Evolutionary conservation across 1,140 invertebrate genomes (phyloP), one percentile per base, ranked within the genome.

Genomic region (Drosophila insularis): DNA sequence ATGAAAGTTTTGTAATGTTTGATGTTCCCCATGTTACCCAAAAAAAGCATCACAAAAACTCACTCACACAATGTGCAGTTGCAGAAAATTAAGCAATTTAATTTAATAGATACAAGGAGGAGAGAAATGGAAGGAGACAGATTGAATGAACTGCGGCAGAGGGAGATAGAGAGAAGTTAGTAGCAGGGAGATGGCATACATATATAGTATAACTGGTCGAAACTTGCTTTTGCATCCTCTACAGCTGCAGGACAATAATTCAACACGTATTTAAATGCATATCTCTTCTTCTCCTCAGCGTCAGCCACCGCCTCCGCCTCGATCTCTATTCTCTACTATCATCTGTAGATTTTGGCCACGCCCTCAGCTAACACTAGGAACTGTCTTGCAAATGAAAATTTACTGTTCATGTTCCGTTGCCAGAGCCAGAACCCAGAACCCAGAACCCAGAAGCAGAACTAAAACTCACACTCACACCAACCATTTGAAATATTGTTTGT

Each of bases 51-150:
- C 50, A 31, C 63, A 37, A 65, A 31, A 14, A 50, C 46, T 60
- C 64, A 55, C 11, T 54, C 39, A 13, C 53, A 32, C 69, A 39
- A 55, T 46, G 60, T 72, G 81, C 63, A 78, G 62, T 46, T 81
- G 68, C 79, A 82, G 75, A 87, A 86, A 86, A 87, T 87, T 87
- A 87, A 87, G 82, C 82, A 87, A 87, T 87, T 87, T 81, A 82
- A 87, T 87, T 87, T 87, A 87, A 87, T 87, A 87, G 82, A 78
- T 73, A 69, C 71, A 67, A 64, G 78, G 78, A 56, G 43, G 17
- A 50, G 17, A 19, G 19, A 50, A 50, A 65, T 27, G 50, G 40
- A 46, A 37, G 39, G 39, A 10, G 27, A 50, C 17, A 50, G 14
- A 53, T 50, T 14, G 56, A 55, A 63, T 54, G 54, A 2, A 35